Evolutionary conservation across 2,888 invertebrate species (phyloP), one percentile per base, ranked within the genome.

Genomic region (Apocheima hispidaria): DNA sequence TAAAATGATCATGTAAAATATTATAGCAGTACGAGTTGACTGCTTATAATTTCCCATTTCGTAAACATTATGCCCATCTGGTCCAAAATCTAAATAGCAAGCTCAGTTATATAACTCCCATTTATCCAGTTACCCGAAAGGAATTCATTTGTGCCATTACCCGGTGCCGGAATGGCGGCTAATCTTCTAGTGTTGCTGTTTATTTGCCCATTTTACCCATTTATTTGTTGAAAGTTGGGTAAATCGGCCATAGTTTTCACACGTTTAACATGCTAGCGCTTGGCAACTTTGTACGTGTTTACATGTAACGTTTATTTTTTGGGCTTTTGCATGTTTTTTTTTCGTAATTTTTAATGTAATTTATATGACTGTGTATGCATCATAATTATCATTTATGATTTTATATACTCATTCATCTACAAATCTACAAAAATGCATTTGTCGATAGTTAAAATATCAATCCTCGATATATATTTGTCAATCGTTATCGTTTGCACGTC

Each of bases 191-290:
- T 52, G 61, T 52, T 57, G 56, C 56, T 63, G 59, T 63, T 63
- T 63, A 63, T 59, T 63, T 64, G 26, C 52, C 52, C 63, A 52
- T 63, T 60, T 67, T 52, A 68, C 60, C 60, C 67, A 65, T 67
- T 66, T 69, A 69, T 69, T 66, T 63, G 68, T 65, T 66, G 65
- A 65, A 66, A 70, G 62, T 66, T 56, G 66, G 66, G 63, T 68
- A 68, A 70, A 70, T 70, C 68, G 70, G 63, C 49, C 70, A 70
- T 70, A 70, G 68, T 70, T 70, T 70, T 70, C 70, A 68, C 68
- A 65, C 70, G 66, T 65, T 70, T 70, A 70, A 70, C 70, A 65
- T 70, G 62, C 63, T 58, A 60, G 61, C 63, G 66, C 65, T 62
- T 64, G 62, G 62, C 58, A 66, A 67, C 60, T 67, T 69, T 56